phyloP scores from a whole-genome alignment of 23 tunicate species.

The Ciona savignyi region DNA sequence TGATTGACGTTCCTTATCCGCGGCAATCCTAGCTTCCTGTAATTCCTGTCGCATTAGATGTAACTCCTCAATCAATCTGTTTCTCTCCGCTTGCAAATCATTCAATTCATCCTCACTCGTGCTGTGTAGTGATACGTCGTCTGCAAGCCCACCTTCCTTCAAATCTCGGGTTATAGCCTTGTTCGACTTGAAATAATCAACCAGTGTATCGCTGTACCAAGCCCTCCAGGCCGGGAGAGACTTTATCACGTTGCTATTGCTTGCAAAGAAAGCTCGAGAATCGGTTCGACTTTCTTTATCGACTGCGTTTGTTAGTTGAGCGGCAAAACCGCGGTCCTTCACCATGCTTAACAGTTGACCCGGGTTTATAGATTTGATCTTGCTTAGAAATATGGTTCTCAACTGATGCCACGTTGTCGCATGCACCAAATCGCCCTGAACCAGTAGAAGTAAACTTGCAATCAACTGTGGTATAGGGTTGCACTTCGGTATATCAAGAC shows the following conservation, averaged over 20 bases:
- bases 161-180: background rate
- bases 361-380: background rate
- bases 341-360: slow-evolving; percentile 7
- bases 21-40: slow-evolving; percentile 12
- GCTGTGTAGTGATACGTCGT: background rate
- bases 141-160: background rate
- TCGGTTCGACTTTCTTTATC: background rate
- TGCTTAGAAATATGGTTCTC: slow-evolving; percentile 8
- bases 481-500: slow-evolving; percentile 23
- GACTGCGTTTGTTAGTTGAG: background rate
- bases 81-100: slow-evolving; percentile 20
- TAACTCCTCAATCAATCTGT: slow-evolving; percentile 30
- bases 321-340: background rate
- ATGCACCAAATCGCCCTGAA: slow-evolving; percentile 1
- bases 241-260: slow-evolving; percentile 12
- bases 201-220: slow-evolving; percentile 75
- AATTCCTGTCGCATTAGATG: slow-evolving; percentile 31
- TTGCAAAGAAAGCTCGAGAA: slow-evolving; percentile 10
- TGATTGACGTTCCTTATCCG: slow-evolving; percentile 13
- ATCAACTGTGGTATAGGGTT: slow-evolving; percentile 52
- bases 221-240: slow-evolving; percentile 67
- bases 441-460: slow-evolving; percentile 22
- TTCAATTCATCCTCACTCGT: background rate
- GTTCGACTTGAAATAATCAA: slow-evolving; percentile 18
- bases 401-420: slow-evolving; percentile 30